phyloP scores from a whole-genome alignment of 2,888 invertebrate species.

The Cotesia congregata region DNA sequence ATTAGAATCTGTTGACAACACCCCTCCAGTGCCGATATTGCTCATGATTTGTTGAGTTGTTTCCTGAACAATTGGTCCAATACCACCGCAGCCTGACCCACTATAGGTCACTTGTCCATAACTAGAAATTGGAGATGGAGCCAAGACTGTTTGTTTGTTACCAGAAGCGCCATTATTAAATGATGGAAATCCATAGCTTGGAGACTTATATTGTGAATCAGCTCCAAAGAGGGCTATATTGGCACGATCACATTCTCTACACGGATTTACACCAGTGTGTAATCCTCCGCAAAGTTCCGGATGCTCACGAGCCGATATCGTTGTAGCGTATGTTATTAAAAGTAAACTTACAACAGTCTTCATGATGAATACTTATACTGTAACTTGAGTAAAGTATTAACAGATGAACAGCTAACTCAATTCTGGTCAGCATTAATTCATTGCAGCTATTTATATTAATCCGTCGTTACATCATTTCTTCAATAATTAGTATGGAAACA shows the following conservation, averaged over 20 bases:
- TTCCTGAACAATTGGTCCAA: background rate
- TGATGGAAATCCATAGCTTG: background rate
- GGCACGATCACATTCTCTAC: background rate
- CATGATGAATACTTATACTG: background rate
- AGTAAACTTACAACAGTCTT: background rate
- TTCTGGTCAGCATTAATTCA: background rate
- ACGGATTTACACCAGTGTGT: constrained; percentile 7
- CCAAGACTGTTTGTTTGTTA: background rate
- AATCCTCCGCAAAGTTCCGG: background rate
- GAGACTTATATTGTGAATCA: background rate
- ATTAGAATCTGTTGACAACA: background rate
- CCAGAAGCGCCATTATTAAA: background rate
- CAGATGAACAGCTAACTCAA: background rate
- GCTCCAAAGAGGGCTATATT: background rate
- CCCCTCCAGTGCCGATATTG: background rate
- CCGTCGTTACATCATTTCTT: background rate
- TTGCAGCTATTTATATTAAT: background rate
- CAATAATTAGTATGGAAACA: background rate
- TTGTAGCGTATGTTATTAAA: background rate
- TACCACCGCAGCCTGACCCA: background rate
- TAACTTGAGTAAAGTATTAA: background rate
- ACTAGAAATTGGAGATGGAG: no score
- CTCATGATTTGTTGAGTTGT: background rate
- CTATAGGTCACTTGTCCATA: no score
- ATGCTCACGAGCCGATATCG: background rate